Evolutionary conservation across 2,797 vertebrate species (phyloP).

Genomic region (Percopsis omiscomaycus): DNA sequence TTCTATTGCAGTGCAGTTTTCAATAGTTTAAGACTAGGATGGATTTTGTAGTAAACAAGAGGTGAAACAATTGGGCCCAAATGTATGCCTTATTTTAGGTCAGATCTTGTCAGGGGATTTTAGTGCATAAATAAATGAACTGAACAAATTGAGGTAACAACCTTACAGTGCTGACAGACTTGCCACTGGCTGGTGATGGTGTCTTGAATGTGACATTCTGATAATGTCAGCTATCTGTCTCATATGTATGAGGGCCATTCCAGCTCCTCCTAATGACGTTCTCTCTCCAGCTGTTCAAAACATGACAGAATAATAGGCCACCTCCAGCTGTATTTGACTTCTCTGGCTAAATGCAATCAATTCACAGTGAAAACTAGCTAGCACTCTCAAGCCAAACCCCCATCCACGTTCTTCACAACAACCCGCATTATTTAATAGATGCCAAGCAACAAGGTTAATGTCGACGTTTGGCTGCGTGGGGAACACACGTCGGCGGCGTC

Average conservation of each 20-base stretch:
- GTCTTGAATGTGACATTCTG: conserved; percentile 8
- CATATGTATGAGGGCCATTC: conserved; percentile 14
- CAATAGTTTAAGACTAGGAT: not conserved
- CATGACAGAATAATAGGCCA: conserved; percentile 34
- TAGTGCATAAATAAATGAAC: not conserved
- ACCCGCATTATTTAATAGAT: conserved; percentile 57
- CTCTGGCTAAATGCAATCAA: conserved; percentile 36
- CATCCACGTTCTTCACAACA: conserved; percentile 45
- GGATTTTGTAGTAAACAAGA: no score
- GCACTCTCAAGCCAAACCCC: conserved; percentile 28
- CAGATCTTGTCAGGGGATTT: conserved; percentile 11
- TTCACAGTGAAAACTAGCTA: conserved; percentile 27
- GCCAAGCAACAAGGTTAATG: conserved; percentile 52
- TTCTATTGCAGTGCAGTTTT: not conserved
- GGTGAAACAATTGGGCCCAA: no score
- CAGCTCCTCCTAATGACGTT: conserved; percentile 21
- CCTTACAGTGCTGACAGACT: conserved; percentile 4
- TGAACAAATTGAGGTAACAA: conserved; percentile 5
- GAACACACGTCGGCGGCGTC: conserved; percentile 62
- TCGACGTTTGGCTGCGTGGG: conserved; percentile 57
- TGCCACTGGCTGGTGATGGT: conserved; percentile 2
- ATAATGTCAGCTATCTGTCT: conserved; percentile 18
- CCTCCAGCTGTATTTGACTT: conserved; percentile 44
- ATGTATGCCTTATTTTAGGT: no score
- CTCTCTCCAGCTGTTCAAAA: conserved; percentile 36